These are phyloP conservation scores for Sylvilagus bachmani DNA, from an alignment of 2,113 vertebrate genomes.

Conservation along the genomic window DNA sequence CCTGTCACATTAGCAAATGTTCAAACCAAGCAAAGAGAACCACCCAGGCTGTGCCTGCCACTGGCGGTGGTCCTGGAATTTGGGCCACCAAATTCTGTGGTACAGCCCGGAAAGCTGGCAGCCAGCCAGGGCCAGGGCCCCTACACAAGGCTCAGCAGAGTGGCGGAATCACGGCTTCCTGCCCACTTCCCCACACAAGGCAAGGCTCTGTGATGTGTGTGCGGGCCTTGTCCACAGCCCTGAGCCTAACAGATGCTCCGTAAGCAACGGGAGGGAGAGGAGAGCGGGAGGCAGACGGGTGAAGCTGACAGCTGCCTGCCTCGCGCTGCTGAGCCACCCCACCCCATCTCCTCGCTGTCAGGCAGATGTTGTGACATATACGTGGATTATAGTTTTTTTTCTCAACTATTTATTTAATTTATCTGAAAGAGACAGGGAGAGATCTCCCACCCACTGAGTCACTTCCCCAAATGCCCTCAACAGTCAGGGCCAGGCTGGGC, in stretches of 20 bases:
- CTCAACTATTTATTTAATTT: too few relatives aligned
- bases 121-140: not conserved
- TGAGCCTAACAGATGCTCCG: not conserved
- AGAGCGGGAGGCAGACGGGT: not conserved
- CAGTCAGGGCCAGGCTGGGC: too few relatives aligned
- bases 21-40: not conserved
- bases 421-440: too few relatives aligned
- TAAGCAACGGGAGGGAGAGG: not conserved
- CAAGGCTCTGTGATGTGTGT: not conserved
- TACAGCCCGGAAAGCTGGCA: not conserved
- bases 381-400: too few relatives aligned
- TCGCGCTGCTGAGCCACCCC: not conserved
- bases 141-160: not conserved
- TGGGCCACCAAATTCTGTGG: not conserved
- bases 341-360: not conserved
- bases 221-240: not conserved
- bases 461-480: too few relatives aligned
- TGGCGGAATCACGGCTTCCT: not conserved
- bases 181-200: not conserved
- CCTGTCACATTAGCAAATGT: not conserved
- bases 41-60: not conserved
- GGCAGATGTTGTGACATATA: too few relatives aligned
- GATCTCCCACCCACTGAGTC: too few relatives aligned
- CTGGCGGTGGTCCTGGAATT: not conserved
- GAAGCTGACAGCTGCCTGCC: fast-evolving